These are phyloP conservation scores for Eulimnadia texana DNA, from an alignment of 1,140 invertebrate species.

Conservation along the genomic window DNA sequence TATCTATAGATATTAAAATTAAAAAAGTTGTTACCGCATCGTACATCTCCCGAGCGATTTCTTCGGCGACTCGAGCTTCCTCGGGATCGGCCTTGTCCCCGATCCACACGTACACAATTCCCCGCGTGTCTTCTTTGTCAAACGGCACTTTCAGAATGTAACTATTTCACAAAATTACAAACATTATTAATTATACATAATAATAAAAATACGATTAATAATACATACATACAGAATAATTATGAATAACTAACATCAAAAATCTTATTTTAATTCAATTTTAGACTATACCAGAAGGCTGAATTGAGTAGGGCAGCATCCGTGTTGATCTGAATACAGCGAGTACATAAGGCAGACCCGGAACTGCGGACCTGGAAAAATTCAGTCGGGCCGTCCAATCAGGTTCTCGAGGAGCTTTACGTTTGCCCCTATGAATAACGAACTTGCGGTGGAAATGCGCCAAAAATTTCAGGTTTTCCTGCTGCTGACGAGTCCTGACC, in stretches of 20 bases:
- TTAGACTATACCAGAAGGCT: constrained; percentile 73
- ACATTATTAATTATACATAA: not conserved
- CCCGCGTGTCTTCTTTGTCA: constrained; percentile 72
- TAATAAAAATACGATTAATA: constrained; percentile 5
- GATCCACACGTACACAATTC: constrained; percentile 96
- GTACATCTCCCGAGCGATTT: constrained; percentile 88
- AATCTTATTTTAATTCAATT: too few species aligned
- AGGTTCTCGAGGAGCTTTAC: constrained; percentile 39
- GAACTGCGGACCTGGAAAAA: constrained; percentile 93
- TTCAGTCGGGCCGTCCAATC: constrained; percentile 53
- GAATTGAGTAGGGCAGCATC: constrained; percentile 67
- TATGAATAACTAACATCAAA: constrained; percentile 31
- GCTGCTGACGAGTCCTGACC: constrained; percentile 92
- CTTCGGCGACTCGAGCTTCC: constrained; percentile 73
- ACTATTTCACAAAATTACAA: constrained; percentile 33
- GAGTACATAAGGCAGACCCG: constrained; percentile 81
- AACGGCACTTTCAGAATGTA: constrained; percentile 94
- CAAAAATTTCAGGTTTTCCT: constrained; percentile 97
- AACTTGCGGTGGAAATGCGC: constrained; percentile 94
- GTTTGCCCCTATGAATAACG: constrained; percentile 80
- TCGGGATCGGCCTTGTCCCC: constrained; percentile 77
- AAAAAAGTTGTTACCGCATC: constrained; percentile 42
- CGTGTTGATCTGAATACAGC: constrained; percentile 76
- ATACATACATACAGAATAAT: not conserved
- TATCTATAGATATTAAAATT: not conserved